phyloP scores from a whole-genome alignment of 2,888 invertebrate species.

The Xestia ashworthii region DNA sequence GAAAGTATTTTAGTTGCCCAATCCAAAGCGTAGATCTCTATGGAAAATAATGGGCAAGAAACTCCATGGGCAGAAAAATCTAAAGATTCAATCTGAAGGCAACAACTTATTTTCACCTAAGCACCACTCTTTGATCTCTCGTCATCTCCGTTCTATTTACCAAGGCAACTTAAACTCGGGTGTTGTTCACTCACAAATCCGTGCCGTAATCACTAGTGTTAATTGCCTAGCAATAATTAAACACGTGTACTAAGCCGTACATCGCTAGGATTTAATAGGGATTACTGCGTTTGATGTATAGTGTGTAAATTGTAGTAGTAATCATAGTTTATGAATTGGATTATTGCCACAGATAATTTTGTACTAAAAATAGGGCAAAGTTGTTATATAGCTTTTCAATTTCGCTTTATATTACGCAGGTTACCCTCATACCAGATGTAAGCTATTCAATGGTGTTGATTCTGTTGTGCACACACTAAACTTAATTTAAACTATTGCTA shows the following conservation, averaged over 20 bases:
- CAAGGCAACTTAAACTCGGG: neutral
- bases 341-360: neutral
- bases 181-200: conserved; percentile 23
- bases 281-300: conserved; percentile 22
- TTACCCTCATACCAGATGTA: neutral
- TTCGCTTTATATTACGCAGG: neutral
- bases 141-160: neutral
- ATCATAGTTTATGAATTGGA: neutral
- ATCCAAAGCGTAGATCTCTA: no score
- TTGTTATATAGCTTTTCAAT: neutral
- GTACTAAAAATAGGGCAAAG: neutral
- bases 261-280: conserved; percentile 34
- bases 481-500: no score
- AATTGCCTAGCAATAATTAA: conserved; percentile 55
- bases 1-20: no score
- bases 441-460: no score
- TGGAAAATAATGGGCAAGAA: no score
- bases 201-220: conserved; percentile 38
- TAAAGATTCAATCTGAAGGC: no score
- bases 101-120: neutral
- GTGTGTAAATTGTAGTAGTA: conserved; percentile 8
- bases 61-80: no score
- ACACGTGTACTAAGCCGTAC: conserved; percentile 35
- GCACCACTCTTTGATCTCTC: neutral
- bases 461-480: no score